Percentiles rank a stretch among this genome's conserved stretches.
Conservation (phyloP, 2,888 invertebrate genomes). For the Cryptophagus acutangulus region DNA sequence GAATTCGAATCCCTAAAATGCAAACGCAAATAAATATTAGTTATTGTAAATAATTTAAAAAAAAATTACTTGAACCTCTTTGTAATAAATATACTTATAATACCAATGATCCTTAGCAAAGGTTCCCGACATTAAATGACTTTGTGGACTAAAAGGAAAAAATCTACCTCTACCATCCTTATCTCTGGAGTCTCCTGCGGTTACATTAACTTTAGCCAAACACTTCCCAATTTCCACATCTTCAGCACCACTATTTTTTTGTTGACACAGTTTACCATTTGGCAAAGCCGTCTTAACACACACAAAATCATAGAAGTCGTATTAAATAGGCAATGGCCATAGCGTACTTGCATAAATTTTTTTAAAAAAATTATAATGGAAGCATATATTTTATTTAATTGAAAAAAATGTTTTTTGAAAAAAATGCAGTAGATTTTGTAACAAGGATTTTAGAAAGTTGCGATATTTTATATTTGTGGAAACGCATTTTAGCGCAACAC, state of each 20-base stretch:
- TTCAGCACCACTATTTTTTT: slow-evolving; percentile 72
- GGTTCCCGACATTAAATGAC: slow-evolving; percentile 85
- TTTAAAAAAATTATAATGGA: no score
- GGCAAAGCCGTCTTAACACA: slow-evolving; percentile 58
- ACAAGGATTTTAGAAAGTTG: no score
- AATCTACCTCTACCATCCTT: slow-evolving; percentile 79
- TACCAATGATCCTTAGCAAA: slow-evolving; percentile 82
- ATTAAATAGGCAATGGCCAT: no score
- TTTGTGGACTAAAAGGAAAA: slow-evolving; percentile 90
- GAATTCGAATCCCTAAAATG: slow-evolving; percentile 62
- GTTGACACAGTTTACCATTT: slow-evolving; percentile 62
- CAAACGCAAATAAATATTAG: not conserved
- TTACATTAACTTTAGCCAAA: slow-evolving; percentile 77
- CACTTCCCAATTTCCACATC: slow-evolving; percentile 92
- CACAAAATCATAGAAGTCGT: not conserved
- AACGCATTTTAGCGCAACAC: no score
- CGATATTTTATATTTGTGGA: no score
- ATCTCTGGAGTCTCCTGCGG: slow-evolving; percentile 85
- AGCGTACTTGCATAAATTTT: no score
- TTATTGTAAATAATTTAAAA: not conserved
- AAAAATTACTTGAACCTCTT: slow-evolving; percentile 71
- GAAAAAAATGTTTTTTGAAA: no score
- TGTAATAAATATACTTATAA: slow-evolving; percentile 89
- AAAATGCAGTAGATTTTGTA: no score
- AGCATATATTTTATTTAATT: no score